phyloP scores from a whole-genome alignment of 2,888 invertebrate species.

The Psylliodes chrysocephalus region DNA sequence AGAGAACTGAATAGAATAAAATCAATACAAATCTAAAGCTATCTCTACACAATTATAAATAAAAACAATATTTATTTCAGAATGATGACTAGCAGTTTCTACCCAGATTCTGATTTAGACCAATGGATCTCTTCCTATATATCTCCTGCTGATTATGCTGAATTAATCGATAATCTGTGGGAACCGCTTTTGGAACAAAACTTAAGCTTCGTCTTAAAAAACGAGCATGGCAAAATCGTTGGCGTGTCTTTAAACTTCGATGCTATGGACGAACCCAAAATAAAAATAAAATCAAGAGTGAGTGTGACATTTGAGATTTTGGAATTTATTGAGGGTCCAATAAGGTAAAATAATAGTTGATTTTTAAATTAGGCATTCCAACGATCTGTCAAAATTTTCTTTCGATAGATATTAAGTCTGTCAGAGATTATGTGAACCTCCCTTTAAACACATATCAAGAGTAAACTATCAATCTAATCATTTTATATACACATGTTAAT shows the following conservation, averaged over 20 bases:
- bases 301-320: slow-evolving; percentile 81
- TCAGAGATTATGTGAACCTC: no score
- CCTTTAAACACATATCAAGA: no score
- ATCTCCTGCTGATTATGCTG: slow-evolving; percentile 74
- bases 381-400: no score
- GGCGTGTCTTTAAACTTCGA: slow-evolving; percentile 86
- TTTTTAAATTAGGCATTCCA: no score
- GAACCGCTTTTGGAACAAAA: slow-evolving; percentile 72
- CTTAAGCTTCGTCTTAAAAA: slow-evolving; percentile 76
- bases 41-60: no score
- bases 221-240: slow-evolving; percentile 68
- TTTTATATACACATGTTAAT: no score
- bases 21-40: no score
- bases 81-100: slow-evolving; percentile 86
- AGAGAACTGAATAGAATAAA: no score
- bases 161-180: slow-evolving; percentile 78
- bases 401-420: no score
- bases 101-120: slow-evolving; percentile 86
- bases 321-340: slow-evolving; percentile 79
- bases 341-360: no score
- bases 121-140: slow-evolving; percentile 80
- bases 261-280: slow-evolving; percentile 81
- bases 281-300: slow-evolving; percentile 75
- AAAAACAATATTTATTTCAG: slow-evolving; percentile 69
- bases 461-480: no score